Evolutionary conservation across 2,888 invertebrate species (phyloP).

Genomic region (Ditula angustiorana): DNA sequence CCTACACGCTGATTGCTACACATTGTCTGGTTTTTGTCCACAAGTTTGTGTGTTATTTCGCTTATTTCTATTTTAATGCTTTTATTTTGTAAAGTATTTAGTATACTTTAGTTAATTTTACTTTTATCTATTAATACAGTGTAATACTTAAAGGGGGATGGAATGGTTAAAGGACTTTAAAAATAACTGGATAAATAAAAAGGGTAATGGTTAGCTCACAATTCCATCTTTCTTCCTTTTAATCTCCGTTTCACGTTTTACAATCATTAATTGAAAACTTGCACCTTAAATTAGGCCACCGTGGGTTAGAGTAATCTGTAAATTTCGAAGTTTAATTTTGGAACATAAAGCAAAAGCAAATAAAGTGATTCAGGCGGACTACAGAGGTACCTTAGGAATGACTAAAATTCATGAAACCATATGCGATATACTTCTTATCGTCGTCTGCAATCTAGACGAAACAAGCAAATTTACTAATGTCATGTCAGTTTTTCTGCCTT

Average conservation of each 20-base stretch:
- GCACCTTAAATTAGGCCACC: not conserved
- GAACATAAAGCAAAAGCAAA: not conserved
- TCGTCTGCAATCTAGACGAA: slow-evolving; percentile 64
- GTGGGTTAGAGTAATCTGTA: slow-evolving; percentile 8
- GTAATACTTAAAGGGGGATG: too few relatives aligned
- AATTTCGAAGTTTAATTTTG: slow-evolving; percentile 6
- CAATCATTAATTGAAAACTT: not conserved
- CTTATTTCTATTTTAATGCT: too few relatives aligned
- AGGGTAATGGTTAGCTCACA: too few relatives aligned
- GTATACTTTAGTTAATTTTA: too few relatives aligned
- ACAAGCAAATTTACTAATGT: slow-evolving; percentile 23
- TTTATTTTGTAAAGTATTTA: too few relatives aligned
- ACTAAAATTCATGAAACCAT: slow-evolving; percentile 62
- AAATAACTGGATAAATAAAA: too few relatives aligned
- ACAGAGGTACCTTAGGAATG: slow-evolving; percentile 41
- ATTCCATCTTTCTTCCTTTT: not conserved
- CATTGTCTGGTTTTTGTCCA: too few relatives aligned
- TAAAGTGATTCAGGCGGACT: slow-evolving; percentile 26
- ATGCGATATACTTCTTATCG: slow-evolving; percentile 57
- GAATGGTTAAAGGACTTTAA: too few relatives aligned
- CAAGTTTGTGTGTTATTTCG: too few relatives aligned
- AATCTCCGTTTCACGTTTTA: too few relatives aligned
- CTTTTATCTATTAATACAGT: too few relatives aligned
- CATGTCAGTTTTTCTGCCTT: slow-evolving; percentile 18
- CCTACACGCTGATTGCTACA: too few relatives aligned